Evolutionary conservation across 92 coral and sea anemone species (phyloP).

Genomic region (Bergia puertoricense): DNA sequence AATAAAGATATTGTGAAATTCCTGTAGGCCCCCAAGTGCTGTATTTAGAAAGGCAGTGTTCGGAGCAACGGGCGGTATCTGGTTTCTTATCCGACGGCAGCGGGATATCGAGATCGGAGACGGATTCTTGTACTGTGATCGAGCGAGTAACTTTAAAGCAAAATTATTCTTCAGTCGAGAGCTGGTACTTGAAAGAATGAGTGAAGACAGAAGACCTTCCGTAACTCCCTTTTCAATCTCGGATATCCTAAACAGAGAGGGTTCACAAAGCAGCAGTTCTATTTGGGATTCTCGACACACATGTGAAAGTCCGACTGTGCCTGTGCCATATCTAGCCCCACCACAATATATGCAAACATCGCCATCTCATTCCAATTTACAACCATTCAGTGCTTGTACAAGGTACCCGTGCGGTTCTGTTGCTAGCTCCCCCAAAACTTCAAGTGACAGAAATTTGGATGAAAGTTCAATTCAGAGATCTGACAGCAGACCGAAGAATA

Average conservation of each 20-base stretch:
- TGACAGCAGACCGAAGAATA: slow-evolving; percentile 26
- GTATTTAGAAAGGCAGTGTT: slow-evolving; percentile 82
- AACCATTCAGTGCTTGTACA: slow-evolving; percentile 16
- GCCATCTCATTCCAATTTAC: slow-evolving; percentile 28
- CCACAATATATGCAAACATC: slow-evolving; percentile 42
- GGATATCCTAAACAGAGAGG: slow-evolving; percentile 83
- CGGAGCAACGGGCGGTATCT: slow-evolving; percentile 89
- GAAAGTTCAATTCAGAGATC: slow-evolving; percentile 18
- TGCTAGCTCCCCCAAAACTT: slow-evolving; percentile 9
- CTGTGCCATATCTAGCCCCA: slow-evolving; percentile 33
- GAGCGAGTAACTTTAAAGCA: slow-evolving; percentile 39
- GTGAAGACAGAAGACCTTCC: slow-evolving; percentile 70
- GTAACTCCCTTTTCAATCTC: slow-evolving; percentile 92
- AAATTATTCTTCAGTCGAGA: slow-evolving; percentile 19
- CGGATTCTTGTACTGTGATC: slow-evolving; percentile 39
- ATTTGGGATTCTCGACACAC: slow-evolving; percentile 29
- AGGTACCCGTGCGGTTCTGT: slow-evolving; percentile 11
- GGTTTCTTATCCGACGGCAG: slow-evolving; percentile 64
- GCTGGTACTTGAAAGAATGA: slow-evolving; percentile 54
- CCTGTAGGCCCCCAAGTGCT: slow-evolving; percentile 95
- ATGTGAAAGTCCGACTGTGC: slow-evolving; percentile 4
- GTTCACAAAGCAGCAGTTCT: slow-evolving; percentile 43
- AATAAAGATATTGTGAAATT: slow-evolving; percentile 96
- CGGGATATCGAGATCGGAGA: slow-evolving; percentile 62
- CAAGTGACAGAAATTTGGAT: slow-evolving; percentile 27